Percentiles rank a stretch among this genome's conserved stretches.
Evolutionary conservation across 2,888 invertebrate genomes (phyloP).

Genomic region (Chrysolina oricalcia): DNA sequence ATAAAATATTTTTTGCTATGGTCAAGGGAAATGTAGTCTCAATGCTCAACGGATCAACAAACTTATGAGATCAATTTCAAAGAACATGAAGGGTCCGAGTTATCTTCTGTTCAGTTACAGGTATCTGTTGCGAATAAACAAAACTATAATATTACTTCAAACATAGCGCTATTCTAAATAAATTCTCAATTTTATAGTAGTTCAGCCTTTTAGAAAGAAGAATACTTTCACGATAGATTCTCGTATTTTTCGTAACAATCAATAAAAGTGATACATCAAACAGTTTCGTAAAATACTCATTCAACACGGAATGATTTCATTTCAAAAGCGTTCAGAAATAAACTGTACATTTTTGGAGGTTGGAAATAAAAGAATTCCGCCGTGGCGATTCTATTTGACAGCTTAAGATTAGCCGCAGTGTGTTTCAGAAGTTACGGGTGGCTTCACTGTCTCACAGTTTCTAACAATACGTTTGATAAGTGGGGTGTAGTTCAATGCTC

Average conservation of each 20-base stretch:
- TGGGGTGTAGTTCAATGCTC: no score
- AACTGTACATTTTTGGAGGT: background rate
- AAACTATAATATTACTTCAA: background rate
- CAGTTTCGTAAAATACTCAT: background rate
- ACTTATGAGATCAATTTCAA: conserved; percentile 11
- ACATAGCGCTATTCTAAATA: background rate
- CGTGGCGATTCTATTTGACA: no score
- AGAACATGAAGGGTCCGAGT: background rate
- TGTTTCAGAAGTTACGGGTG: no score
- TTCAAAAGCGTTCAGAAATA: background rate
- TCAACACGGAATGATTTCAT: background rate
- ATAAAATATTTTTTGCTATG: background rate
- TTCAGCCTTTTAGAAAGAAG: background rate
- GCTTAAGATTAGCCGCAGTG: no score
- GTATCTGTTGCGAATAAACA: background rate
- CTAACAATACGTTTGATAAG: no score
- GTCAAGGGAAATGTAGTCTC: background rate
- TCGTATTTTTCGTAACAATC: background rate
- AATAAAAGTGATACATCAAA: background rate
- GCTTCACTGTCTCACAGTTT: no score
- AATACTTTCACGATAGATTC: background rate
- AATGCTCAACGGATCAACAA: background rate
- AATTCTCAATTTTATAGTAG: background rate
- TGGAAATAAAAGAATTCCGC: no score
- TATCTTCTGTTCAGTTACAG: background rate